Percentiles rank a stretch among this genome's conserved stretches.
These are phyloP conservation scores for Cyanoliseus patagonus DNA, from an alignment of 2,113 vertebrate genomes.

Conservation along the genomic window DNA sequence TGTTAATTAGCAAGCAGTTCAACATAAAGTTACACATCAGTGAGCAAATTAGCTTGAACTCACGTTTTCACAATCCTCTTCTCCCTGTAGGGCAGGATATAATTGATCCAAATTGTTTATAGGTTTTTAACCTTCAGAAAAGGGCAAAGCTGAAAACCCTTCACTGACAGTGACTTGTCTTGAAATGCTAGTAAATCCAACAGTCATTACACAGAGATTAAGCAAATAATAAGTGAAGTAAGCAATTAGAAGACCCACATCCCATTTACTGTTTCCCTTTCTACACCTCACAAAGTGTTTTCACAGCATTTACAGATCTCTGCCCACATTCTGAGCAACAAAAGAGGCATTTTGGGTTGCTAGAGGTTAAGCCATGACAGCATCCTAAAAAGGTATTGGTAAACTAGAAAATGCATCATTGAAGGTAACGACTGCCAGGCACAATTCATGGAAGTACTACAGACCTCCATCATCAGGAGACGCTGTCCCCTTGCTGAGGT, in stretches of 20 bases:
- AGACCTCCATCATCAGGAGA: conserved; percentile 68
- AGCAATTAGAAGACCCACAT: neutral
- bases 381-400: neutral
- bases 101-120: neutral
- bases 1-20: neutral
- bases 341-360: neutral
- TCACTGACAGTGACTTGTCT: neutral
- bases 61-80: neutral
- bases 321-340: neutral
- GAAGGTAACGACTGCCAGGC: neutral
- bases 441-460: neutral
- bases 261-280: neutral
- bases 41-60: neutral
- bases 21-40: neutral
- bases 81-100: neutral
- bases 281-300: neutral
- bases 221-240: neutral
- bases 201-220: rapidly evolving
- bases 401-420: rapidly evolving
- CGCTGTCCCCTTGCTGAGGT: neutral
- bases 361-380: neutral
- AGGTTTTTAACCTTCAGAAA: neutral
- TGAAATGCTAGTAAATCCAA: neutral
- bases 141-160: conserved; percentile 1
- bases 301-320: neutral